Conservation (phyloP, 2,888 invertebrate genomes). For the Caenorhabditis panamensis region DNA sequence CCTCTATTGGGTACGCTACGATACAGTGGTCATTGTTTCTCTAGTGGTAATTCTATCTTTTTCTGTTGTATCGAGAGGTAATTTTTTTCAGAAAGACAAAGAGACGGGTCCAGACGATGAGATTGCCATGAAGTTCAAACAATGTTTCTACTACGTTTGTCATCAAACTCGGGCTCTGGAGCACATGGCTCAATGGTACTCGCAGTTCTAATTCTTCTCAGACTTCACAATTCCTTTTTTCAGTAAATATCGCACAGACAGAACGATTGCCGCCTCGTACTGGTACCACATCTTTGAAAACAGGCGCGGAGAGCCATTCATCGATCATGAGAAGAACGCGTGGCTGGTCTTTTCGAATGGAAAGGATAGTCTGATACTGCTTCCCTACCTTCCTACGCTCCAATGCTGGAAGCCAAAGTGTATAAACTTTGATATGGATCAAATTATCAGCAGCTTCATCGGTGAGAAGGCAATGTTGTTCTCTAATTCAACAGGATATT, state of each 20-base stretch:
- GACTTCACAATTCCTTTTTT: slow-evolving; percentile 3
- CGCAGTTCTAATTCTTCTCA: too few relatives aligned
- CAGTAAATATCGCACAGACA: slow-evolving; percentile 41
- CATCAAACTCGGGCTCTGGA: slow-evolving; percentile 11
- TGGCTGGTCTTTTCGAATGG: slow-evolving; percentile 60
- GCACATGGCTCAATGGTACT: slow-evolving; percentile 6
- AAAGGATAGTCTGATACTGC: slow-evolving; percentile 39
- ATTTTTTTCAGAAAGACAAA: slow-evolving; percentile 32
- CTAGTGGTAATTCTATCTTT: slow-evolving; percentile 42
- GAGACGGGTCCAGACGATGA: slow-evolving; percentile 40
- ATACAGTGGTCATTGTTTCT: slow-evolving; percentile 32
- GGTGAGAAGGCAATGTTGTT: slow-evolving; percentile 6
- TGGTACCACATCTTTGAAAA: slow-evolving; percentile 63
- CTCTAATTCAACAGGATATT: not conserved
- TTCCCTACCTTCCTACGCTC: slow-evolving; percentile 39
- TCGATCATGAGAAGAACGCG: slow-evolving; percentile 38
- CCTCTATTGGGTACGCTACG: slow-evolving; percentile 46
- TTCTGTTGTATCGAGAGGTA: too few relatives aligned
- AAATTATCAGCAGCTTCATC: slow-evolving; percentile 22
- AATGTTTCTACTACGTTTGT: slow-evolving; percentile 32
- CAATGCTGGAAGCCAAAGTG: slow-evolving; percentile 19
- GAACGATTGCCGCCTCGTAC: slow-evolving; percentile 33
- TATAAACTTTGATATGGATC: slow-evolving; percentile 44
- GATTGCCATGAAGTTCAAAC: slow-evolving; percentile 33
- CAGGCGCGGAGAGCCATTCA: slow-evolving; percentile 56